phyloP scores from a whole-genome alignment of 2,113 vertebrate species.

The Crotalus helleri region DNA sequence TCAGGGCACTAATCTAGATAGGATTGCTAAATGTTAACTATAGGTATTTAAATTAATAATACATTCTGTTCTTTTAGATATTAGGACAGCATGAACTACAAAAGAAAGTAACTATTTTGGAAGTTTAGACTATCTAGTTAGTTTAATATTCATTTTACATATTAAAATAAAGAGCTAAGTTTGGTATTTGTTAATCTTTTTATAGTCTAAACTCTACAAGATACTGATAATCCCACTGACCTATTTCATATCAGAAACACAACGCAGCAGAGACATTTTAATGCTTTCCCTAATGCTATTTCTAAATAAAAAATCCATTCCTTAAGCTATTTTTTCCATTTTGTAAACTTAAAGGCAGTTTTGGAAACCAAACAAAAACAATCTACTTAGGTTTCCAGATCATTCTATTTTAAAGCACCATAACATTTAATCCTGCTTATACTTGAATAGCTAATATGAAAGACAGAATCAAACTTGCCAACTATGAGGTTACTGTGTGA shows the following conservation, averaged over 20 bases:
- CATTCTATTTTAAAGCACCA: background rate
- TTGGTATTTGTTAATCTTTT: background rate
- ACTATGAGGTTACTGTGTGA: background rate
- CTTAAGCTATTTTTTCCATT: background rate
- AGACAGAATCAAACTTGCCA: background rate
- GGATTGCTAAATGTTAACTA: conserved; percentile 6
- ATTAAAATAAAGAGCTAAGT: background rate
- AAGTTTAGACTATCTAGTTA: background rate
- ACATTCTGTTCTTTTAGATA: background rate
- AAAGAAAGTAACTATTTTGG: background rate
- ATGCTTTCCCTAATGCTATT: background rate
- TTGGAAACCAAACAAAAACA: background rate
- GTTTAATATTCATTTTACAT: background rate
- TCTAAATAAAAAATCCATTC: background rate
- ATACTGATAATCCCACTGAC: background rate
- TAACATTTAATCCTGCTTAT: background rate
- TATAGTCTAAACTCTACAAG: background rate
- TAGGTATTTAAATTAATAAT: background rate
- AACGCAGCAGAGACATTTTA: background rate
- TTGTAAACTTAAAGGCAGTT: background rate
- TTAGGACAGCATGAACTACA: background rate
- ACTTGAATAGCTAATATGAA: background rate
- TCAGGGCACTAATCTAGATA: conserved; percentile 8
- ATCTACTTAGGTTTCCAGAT: background rate
- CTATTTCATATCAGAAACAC: background rate